Evolutionary conservation across 2,888 invertebrate species (phyloP).

Genomic region (Melolontha melolontha): DNA sequence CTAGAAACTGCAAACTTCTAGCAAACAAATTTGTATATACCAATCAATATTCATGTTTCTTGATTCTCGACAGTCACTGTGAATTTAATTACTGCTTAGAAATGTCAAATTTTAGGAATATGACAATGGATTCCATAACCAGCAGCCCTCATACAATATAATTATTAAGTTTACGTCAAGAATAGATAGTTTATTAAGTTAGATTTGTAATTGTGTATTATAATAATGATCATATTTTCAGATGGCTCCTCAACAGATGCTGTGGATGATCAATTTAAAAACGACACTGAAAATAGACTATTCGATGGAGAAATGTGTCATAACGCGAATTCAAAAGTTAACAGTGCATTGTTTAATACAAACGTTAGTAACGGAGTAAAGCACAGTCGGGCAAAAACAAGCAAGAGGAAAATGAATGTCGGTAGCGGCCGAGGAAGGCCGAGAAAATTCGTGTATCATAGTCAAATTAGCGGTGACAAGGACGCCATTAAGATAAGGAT

Average conservation of each 20-base stretch:
- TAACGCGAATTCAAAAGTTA: slow-evolving; percentile 15
- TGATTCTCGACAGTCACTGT: too few relatives aligned
- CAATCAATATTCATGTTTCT: too few relatives aligned
- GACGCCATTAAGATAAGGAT: slow-evolving; percentile 79
- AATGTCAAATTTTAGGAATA: too few relatives aligned
- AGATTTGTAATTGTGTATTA: too few relatives aligned
- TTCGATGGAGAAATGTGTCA: background rate
- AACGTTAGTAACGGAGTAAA: slow-evolving; percentile 57
- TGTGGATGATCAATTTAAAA: slow-evolving; percentile 1
- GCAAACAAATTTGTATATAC: too few relatives aligned
- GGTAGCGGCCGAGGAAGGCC: slow-evolving; percentile 61
- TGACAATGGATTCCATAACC: too few relatives aligned
- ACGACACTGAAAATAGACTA: slow-evolving; percentile 5
- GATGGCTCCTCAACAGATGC: slow-evolving; percentile 3
- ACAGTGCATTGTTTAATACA: slow-evolving; percentile 7
- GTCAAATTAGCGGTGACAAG: slow-evolving; percentile 74
- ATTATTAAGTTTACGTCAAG: too few relatives aligned
- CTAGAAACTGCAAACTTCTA: too few relatives aligned
- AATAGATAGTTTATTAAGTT: too few relatives aligned
- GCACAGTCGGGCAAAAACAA: slow-evolving; percentile 49
- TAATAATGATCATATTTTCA: background rate
- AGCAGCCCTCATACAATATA: too few relatives aligned
- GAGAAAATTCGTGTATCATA: slow-evolving; percentile 69
- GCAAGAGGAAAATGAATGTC: slow-evolving; percentile 49
- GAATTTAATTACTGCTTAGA: too few relatives aligned